Evolutionary conservation across 2,888 invertebrate genomes (phyloP).

Genomic region (Didymodactylos carnosus): DNA sequence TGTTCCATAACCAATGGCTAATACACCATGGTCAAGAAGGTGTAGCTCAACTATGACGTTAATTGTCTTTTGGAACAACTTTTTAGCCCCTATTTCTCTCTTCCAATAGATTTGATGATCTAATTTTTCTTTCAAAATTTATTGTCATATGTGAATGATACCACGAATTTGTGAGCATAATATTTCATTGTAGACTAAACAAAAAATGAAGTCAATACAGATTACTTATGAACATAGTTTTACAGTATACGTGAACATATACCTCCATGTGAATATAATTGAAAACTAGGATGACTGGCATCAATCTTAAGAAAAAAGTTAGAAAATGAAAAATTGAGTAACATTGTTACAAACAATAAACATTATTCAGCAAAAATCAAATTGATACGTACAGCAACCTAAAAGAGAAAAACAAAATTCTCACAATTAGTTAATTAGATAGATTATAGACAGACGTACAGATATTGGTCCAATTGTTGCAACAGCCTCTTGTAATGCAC

Average conservation of each 20-base stretch:
- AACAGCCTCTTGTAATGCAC: constrained; percentile 6
- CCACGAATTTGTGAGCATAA: neutral
- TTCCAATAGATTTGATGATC: neutral
- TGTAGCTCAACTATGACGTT: neutral
- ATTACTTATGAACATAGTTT: neutral
- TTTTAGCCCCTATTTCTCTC: neutral
- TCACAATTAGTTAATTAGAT: too few species aligned
- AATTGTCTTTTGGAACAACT: neutral
- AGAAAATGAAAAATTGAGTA: too few species aligned
- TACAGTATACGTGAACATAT: neutral
- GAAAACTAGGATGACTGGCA: constrained; percentile 9
- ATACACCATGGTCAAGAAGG: neutral
- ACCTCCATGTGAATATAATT: constrained; percentile 8
- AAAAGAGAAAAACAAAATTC: too few species aligned
- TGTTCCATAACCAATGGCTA: constrained; percentile 10
- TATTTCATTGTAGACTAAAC: neutral
- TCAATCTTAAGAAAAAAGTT: constrained; percentile 3
- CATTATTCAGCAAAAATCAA: too few species aligned
- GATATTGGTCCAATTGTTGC: constrained; percentile 10
- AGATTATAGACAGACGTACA: constrained; percentile 6
- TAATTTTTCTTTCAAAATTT: too few species aligned
- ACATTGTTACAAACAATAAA: too few species aligned
- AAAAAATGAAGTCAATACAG: neutral
- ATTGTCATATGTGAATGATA: too few species aligned
- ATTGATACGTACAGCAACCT: too few species aligned